Evolutionary conservation across 2,113 vertebrate genomes (phyloP), one percentile per base, ranked within the genome.

Genomic region (Panurus biarmicus): DNA sequence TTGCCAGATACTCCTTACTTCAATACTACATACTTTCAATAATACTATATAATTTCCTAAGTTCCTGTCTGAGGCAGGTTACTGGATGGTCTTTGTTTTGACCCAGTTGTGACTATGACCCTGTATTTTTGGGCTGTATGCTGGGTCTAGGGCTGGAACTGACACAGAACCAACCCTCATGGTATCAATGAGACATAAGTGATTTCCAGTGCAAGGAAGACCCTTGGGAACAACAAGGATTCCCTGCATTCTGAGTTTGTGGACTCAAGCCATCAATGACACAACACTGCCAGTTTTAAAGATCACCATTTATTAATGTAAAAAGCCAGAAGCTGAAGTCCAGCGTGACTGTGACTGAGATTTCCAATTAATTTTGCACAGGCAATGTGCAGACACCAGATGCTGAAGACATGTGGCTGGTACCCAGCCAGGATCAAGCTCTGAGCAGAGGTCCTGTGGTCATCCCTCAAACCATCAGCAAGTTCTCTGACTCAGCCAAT

Each of bases 181-280:
- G 8, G 11, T 16, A 40, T n/a, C 40, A 35, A 23, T 14, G 51
- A 78, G n/a, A 25, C 26, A 21, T 2, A 57, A 70, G 4, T 0
- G 0, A 23, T 53, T 70, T 66, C 60, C 2, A 1, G 18, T 7
- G 11, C 13, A 14, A 33, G 22, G 7, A 58, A 58, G 33, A 33
- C 51, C 17, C 25, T 26, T 84, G n/a, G 10, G 15, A 85, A 18
- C 6, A 66, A 25, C 5, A 62, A 51, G 11, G 9, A 75, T 12
- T 14, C 44, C 56, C n/a, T 51, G 31, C 28, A 58, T 66, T 58
- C 64, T n/a, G 38, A 26, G 8, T 73, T 40, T 42, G 3, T 70
- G 56, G 12, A 13, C 45, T 93, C 12, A 40, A 48, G 14, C 25
- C 53, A 15, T 16, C 56, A 80, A n/a, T 16, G 1, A 14, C 47